Evolutionary conservation across 2,888 invertebrate species (phyloP).

Genomic region (Ormyrus rosae): DNA sequence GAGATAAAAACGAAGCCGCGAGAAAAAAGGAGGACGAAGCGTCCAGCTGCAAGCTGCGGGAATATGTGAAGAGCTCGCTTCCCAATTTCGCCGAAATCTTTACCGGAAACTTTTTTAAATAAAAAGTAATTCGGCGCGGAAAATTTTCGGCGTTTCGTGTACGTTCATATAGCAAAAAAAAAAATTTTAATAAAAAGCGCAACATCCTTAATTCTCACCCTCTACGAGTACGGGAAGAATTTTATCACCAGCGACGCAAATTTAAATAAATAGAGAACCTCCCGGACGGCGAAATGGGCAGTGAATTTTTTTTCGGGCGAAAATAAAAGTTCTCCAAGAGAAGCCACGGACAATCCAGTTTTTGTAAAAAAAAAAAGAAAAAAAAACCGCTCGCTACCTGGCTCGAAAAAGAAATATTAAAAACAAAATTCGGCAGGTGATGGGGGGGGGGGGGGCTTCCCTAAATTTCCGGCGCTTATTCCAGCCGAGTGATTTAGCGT

Average conservation of each 20-base stretch:
- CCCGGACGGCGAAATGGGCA: not conserved
- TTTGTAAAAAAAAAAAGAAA: not conserved
- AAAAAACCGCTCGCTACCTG: not conserved
- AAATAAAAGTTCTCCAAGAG: too few relatives aligned
- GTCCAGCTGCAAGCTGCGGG: too few relatives aligned
- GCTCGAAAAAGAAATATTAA: slow-evolving; percentile 5
- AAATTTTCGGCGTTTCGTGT: too few relatives aligned
- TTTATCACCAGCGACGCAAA: slow-evolving; percentile 3
- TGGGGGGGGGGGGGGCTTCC: not conserved
- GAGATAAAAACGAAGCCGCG: too few relatives aligned
- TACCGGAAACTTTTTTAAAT: too few relatives aligned
- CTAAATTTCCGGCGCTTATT: slow-evolving; percentile 53
- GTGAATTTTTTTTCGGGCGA: not conserved
- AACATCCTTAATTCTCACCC: too few relatives aligned
- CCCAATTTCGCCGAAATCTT: too few relatives aligned
- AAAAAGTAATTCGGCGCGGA: too few relatives aligned
- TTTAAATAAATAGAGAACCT: slow-evolving; percentile 13
- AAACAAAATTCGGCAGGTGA: slow-evolving; percentile 23
- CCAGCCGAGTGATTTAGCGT: slow-evolving; percentile 53
- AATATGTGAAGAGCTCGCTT: too few relatives aligned
- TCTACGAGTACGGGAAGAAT: not conserved
- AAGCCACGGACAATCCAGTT: not conserved
- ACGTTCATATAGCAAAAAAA: too few relatives aligned
- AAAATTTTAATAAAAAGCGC: too few relatives aligned
- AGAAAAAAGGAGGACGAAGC: too few relatives aligned